Evolutionary conservation across 2,797 vertebrate species (phyloP).

Genomic region (Tarsius wallacei): DNA sequence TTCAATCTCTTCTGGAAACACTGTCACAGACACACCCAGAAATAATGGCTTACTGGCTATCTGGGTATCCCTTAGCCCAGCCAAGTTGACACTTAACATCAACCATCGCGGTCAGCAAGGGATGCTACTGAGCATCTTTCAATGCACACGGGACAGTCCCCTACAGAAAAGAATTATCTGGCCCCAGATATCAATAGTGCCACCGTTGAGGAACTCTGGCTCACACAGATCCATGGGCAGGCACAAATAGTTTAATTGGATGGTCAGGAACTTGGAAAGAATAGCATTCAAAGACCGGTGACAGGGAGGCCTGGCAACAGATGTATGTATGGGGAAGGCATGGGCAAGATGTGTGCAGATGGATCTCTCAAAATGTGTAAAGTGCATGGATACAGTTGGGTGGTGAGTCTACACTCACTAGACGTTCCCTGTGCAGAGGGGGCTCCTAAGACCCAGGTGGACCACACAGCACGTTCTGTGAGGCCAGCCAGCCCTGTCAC

Average conservation of each 20-base stretch:
- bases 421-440: no score
- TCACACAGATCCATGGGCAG: neutral
- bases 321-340: no score
- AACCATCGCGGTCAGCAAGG: neutral
- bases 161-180: neutral
- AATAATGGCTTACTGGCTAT: neutral
- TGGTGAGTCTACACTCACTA: neutral
- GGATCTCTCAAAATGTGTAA: neutral
- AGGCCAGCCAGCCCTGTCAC: neutral
- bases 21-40: neutral
- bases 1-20: neutral
- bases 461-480: neutral
- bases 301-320: neutral
- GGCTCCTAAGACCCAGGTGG: neutral
- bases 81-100: neutral
- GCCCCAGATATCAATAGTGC: neutral
- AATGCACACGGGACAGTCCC: no score
- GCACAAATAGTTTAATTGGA: neutral
- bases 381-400: neutral
- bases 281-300: neutral
- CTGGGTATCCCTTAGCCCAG: neutral
- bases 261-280: neutral
- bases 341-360: neutral
- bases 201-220: neutral
- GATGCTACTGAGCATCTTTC: neutral